phyloP scores from a whole-genome alignment of 2,113 vertebrate species.

The Archocentrus centrarchus region DNA sequence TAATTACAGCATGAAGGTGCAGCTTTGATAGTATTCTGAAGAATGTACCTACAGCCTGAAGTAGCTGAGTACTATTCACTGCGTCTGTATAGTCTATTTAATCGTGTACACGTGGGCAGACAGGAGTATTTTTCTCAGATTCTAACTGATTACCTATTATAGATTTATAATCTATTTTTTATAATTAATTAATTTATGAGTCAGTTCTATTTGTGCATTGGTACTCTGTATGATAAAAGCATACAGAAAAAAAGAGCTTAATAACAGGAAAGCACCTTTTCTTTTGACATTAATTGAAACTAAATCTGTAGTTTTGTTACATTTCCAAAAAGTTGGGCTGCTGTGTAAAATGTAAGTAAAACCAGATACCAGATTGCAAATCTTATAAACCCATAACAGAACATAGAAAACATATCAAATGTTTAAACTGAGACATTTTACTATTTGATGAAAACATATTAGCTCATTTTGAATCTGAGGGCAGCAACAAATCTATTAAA shows the following conservation, averaged over 20 bases:
- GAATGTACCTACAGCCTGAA: constrained; percentile 13
- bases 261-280: background rate
- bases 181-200: background rate
- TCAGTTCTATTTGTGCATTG: background rate
- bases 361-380: too few relatives aligned
- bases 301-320: background rate
- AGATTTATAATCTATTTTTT: background rate
- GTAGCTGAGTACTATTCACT: background rate
- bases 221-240: background rate
- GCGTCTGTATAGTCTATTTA: background rate
- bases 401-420: too few relatives aligned
- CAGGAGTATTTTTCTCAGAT: background rate
- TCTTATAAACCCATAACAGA: too few relatives aligned
- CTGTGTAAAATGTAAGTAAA: too few relatives aligned
- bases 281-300: background rate
- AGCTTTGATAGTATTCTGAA: constrained; percentile 2
- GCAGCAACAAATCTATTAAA: too few relatives aligned
- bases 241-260: background rate
- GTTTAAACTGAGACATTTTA: too few relatives aligned
- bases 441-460: too few relatives aligned
- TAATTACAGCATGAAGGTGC: background rate
- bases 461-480: too few relatives aligned
- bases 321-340: background rate
- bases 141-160: accelerated
- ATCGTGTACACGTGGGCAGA: background rate